Percentiles rank a stretch among this genome's conserved stretches.
These are phyloP conservation scores for Heliconius hortense DNA, from an alignment of 2,888 invertebrate genomes.

Conservation along the genomic window DNA sequence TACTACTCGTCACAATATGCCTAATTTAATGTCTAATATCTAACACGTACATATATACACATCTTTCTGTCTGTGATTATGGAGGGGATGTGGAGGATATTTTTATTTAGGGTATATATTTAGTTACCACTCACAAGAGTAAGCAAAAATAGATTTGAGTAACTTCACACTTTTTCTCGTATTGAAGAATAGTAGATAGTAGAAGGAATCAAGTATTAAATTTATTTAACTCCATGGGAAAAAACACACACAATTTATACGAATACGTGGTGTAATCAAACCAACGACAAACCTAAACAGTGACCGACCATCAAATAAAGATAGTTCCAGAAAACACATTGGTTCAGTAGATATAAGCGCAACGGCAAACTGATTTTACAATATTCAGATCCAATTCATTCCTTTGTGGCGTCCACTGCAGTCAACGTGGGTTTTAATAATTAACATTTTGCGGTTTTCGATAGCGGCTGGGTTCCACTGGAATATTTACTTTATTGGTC, in stretches of 20 bases:
- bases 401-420: constrained; percentile 23
- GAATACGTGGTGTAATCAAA: not conserved
- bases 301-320: not conserved
- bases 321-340: not conserved
- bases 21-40: no score
- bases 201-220: no score
- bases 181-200: no score
- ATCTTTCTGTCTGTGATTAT: no score
- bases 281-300: not conserved
- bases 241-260: not conserved
- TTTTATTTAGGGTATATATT: no score
- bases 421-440: constrained; percentile 31
- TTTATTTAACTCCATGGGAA: no score
- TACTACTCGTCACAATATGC: no score
- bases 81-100: no score
- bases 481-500: constrained; percentile 4
- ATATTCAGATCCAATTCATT: constrained; percentile 29
- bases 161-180: no score
- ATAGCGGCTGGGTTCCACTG: constrained; percentile 7
- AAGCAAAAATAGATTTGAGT: no score
- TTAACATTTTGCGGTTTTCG: constrained; percentile 24
- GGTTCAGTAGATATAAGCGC: constrained; percentile 4
- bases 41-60: no score
- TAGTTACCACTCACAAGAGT: no score
- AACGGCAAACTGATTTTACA: constrained; percentile 22